These are phyloP conservation scores for Setophaga kirtlandii DNA, from an alignment of 2,113 vertebrate species.

Conservation along the genomic window DNA sequence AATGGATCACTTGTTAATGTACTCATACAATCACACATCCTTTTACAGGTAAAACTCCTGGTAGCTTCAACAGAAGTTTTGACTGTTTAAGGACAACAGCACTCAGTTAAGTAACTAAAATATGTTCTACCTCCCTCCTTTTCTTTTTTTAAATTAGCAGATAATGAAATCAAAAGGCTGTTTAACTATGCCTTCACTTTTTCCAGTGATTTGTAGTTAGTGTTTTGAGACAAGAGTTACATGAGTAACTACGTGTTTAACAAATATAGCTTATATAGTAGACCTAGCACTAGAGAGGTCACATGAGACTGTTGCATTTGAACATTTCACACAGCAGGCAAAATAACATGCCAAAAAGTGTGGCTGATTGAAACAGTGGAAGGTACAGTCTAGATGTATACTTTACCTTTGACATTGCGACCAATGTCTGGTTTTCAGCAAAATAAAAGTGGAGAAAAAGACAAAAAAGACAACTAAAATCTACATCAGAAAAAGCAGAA, in stretches of 20 bases:
- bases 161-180: background rate
- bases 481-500: slow-evolving; percentile 42
- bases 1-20: background rate
- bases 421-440: slow-evolving; percentile 92
- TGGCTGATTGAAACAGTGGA: slow-evolving; percentile 59
- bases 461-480: slow-evolving; percentile 77
- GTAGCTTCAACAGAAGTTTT: slow-evolving; percentile 9
- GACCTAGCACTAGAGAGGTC: slow-evolving; percentile 30
- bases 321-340: slow-evolving; percentile 79
- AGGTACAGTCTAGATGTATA: slow-evolving; percentile 53
- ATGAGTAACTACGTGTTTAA: slow-evolving; percentile 34
- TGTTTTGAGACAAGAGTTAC: slow-evolving; percentile 16
- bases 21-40: background rate
- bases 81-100: background rate
- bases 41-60: slow-evolving; percentile 8
- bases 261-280: slow-evolving; percentile 52
- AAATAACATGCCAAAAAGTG: slow-evolving; percentile 73
- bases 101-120: background rate
- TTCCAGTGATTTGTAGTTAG: slow-evolving; percentile 13
- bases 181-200: slow-evolving; percentile 46
- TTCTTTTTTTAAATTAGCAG: background rate
- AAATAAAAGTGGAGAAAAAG: slow-evolving; percentile 65
- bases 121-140: background rate
- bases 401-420: slow-evolving; percentile 95
- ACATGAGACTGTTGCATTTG: slow-evolving; percentile 66